Conservation (phyloP, 2,113 vertebrate species). For the Phainopepla nitens region DNA sequence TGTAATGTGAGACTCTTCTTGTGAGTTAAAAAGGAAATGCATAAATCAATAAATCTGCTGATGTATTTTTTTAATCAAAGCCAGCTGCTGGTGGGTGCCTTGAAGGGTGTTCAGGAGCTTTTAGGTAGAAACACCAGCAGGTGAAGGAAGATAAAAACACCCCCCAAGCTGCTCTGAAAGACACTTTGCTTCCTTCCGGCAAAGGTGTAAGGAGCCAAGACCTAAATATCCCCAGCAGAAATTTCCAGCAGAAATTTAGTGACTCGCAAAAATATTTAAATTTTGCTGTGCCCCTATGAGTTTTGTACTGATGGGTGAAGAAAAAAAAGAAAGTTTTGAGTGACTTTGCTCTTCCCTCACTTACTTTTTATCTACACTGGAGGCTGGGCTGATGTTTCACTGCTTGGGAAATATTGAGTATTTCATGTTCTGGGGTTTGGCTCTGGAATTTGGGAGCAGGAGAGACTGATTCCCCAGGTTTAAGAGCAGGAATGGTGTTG, state of each 20-base stretch:
- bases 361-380: background rate
- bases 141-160: too few species aligned
- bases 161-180: background rate
- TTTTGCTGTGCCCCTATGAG: background rate
- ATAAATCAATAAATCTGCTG: too few species aligned
- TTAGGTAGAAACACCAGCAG: too few species aligned
- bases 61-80: too few species aligned
- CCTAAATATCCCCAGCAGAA: background rate
- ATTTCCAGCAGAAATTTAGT: background rate
- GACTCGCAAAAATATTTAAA: background rate
- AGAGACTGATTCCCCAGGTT: background rate
- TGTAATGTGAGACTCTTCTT: too few species aligned
- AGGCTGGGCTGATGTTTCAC: background rate
- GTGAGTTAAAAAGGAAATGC: too few species aligned
- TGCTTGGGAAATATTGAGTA: background rate
- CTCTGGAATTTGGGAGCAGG: background rate
- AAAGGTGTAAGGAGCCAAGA: too few species aligned
- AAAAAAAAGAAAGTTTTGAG: background rate
- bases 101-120: too few species aligned
- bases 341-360: background rate
- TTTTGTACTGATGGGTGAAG: rapidly evolving
- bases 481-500: background rate
- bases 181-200: background rate
- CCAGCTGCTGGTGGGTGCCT: too few species aligned
- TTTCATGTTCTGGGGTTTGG: background rate